These are phyloP conservation scores for Agrochola lota DNA, from an alignment of 2,888 invertebrate species.

Conservation along the genomic window DNA sequence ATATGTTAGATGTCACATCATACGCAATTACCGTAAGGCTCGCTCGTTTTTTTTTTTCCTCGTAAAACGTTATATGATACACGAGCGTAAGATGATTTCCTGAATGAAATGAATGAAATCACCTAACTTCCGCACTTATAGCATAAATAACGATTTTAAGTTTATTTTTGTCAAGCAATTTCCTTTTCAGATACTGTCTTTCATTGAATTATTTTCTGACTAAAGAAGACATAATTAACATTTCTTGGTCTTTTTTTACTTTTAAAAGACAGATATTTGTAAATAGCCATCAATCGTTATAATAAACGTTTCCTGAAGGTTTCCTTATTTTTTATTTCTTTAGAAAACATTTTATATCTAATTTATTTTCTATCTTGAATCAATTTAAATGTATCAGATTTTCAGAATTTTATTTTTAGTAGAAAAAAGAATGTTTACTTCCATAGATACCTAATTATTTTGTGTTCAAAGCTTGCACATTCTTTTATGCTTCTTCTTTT, in stretches of 20 bases:
- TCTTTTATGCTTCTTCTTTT: too few species aligned
- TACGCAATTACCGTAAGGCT: too few species aligned
- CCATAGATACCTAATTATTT: too few species aligned
- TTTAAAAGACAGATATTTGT: background rate
- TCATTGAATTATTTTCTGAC: background rate
- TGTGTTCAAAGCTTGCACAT: too few species aligned
- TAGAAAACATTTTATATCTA: background rate
- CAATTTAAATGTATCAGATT: background rate
- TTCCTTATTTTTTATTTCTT: too few species aligned
- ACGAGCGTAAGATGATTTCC: too few species aligned
- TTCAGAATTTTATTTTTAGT: background rate
- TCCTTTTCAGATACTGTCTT: background rate
- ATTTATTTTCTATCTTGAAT: background rate
- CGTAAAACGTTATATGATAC: too few species aligned
- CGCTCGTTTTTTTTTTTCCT: too few species aligned
- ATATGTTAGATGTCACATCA: too few species aligned
- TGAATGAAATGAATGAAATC: too few species aligned
- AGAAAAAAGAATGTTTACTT: background rate
- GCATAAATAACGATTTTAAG: too few species aligned
- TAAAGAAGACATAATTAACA: background rate
- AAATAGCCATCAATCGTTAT: background rate
- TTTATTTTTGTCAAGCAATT: constrained; percentile 31
- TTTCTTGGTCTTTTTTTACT: background rate
- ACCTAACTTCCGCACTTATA: too few species aligned
- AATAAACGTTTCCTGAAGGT: background rate